Percentiles rank a stretch among this genome's conserved stretches.
Conservation (phyloP, 2,888 invertebrate species). For the Amblyjoppa fuscipennis region DNA sequence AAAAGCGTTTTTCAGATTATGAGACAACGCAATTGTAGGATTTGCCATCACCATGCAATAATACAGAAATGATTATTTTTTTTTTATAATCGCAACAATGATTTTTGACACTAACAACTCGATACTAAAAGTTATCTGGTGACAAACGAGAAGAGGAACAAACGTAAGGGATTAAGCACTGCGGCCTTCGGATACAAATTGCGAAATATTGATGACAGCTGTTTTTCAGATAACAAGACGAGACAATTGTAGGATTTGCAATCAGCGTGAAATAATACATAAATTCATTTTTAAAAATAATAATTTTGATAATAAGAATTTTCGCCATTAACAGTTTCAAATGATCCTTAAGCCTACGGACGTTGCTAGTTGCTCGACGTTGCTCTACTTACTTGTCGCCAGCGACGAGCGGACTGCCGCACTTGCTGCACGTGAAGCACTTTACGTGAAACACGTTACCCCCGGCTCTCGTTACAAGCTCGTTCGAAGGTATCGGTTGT, state of each 20-base stretch:
- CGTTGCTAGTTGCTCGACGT: not conserved
- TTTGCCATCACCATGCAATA: too few relatives aligned
- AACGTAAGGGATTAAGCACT: slow-evolving; percentile 3
- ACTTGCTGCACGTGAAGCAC: slow-evolving; percentile 98
- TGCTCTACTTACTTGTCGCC: slow-evolving; percentile 92
- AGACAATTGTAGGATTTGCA: too few relatives aligned
- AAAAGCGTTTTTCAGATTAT: not conserved
- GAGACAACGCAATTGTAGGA: too few relatives aligned
- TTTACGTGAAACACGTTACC: slow-evolving; percentile 95
- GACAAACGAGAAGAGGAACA: slow-evolving; percentile 49
- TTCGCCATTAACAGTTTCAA: too few relatives aligned
- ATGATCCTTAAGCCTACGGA: not conserved
- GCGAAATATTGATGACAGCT: not conserved
- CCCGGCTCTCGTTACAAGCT: slow-evolving; percentile 96
- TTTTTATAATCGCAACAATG: too few relatives aligned
- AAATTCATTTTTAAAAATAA: too few relatives aligned
- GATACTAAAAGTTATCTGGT: slow-evolving; percentile 94
- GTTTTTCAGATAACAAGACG: not conserved
- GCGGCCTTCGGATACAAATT: not conserved
- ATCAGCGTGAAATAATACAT: too few relatives aligned
- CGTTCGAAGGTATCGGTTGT: slow-evolving; percentile 96
- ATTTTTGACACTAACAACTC: slow-evolving; percentile 86
- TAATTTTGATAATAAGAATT: too few relatives aligned
- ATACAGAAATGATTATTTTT: too few relatives aligned
- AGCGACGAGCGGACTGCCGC: slow-evolving; percentile 94